phyloP scores from a whole-genome alignment of 2,797 vertebrate species.

The Helarctos malayanus region DNA sequence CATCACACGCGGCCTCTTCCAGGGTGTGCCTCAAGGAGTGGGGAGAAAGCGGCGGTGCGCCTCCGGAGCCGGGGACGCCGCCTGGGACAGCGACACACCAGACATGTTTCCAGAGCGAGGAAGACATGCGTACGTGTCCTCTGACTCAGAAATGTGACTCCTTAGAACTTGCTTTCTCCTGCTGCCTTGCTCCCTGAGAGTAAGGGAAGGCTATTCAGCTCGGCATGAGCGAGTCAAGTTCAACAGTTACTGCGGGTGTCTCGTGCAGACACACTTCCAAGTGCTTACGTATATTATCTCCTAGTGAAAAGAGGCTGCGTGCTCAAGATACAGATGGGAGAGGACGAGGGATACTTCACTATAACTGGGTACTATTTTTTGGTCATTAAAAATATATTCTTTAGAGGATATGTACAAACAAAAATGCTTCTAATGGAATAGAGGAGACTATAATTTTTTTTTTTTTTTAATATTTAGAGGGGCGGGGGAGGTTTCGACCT shows the following conservation, averaged over 20 bases:
- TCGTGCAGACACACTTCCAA: background rate
- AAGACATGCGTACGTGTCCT: background rate
- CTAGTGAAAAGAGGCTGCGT: background rate
- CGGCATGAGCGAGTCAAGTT: background rate
- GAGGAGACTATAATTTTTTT: background rate
- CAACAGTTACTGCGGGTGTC: background rate
- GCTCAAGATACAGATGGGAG: background rate
- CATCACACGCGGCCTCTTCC: background rate
- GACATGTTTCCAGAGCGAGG: background rate
- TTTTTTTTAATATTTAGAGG: background rate
- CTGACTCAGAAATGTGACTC: background rate
- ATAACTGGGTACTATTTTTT: background rate
- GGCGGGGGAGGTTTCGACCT: background rate
- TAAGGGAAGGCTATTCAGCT: background rate
- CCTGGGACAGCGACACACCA: background rate
- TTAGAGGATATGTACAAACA: background rate
- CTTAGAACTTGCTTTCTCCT: background rate
- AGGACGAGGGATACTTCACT: background rate
- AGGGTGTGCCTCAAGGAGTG: background rate
- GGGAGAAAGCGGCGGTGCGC: background rate
- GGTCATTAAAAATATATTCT: background rate
- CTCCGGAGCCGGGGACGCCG: background rate
- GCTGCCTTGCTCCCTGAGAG: background rate
- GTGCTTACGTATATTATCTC: background rate
- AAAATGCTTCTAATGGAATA: constrained; percentile 28